phyloP scores from a whole-genome alignment of 2,797 vertebrate species.

The Staurois parvus region DNA sequence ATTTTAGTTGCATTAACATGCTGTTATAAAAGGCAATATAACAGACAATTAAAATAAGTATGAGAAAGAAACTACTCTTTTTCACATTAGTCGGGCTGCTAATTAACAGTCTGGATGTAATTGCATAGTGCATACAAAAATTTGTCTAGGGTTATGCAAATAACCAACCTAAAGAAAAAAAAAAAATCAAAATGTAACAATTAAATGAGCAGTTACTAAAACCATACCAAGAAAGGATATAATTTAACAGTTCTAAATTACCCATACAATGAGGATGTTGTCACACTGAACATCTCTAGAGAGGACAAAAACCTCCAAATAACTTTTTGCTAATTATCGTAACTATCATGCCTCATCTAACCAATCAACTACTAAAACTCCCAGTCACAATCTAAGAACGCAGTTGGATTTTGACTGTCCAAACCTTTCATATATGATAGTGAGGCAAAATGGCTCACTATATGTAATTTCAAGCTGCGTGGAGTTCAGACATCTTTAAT shows the following conservation, averaged over 20 bases:
- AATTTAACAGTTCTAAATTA: constrained; percentile 43
- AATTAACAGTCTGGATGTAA: constrained; percentile 53
- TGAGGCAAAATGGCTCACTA: too few relatives aligned
- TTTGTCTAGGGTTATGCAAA: constrained; percentile 30
- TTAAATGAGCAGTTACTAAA: constrained; percentile 46
- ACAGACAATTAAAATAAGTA: neutral
- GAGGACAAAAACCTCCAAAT: neutral
- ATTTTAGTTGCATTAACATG: neutral
- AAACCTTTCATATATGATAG: too few relatives aligned
- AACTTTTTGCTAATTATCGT: neutral
- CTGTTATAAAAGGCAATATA: neutral
- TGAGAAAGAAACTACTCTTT: neutral
- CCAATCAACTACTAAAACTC: neutral
- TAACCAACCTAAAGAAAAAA: constrained; percentile 23
- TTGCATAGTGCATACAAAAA: constrained; percentile 40
- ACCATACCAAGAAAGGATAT: constrained; percentile 21
- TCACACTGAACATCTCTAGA: constrained; percentile 7
- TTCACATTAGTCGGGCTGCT: constrained; percentile 39
- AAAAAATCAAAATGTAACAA: constrained; percentile 46
- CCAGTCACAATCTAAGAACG: too few relatives aligned
- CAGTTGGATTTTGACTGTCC: too few relatives aligned
- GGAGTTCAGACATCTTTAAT: too few relatives aligned
- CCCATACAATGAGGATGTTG: constrained; percentile 10
- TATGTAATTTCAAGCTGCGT: too few relatives aligned
- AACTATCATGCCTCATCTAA: neutral